Evolutionary conservation across 2,113 vertebrate genomes (phyloP), one percentile per base, ranked within the genome.

Genomic region (Falcunculus frontatus): DNA sequence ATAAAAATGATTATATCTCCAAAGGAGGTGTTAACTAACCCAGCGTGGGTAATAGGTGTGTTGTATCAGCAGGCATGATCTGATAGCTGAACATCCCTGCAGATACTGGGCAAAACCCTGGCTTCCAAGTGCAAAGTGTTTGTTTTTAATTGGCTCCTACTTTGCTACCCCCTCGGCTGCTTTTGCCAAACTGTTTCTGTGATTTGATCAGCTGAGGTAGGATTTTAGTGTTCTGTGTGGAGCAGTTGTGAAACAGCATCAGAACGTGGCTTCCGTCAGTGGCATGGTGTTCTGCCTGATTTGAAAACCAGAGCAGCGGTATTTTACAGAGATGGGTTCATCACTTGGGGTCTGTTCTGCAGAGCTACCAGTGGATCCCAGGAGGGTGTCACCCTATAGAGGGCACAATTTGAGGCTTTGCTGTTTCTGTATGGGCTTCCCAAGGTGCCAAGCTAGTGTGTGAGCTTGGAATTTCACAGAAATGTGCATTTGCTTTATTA

Each of bases 1-100:
- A 67, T 84, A 93, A 57, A 77, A 93, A 91, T 27, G 5, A 94
- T 92, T 95, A 7, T 35, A 59, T 91, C 89, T 84, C 86, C 63
- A 26, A 78, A 84, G 68, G 68, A 82, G 50, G 69, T 83, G 44
- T 84, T 75, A 39, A 39, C 11, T 84, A 67, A 91, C 53, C 50
- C 50, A 5, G 16, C 33, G 39, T 88, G 72, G 50, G 13, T 95
- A 93, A 97, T 93, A 72, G 73, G 62, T 85, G 3, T 78, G 35
- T 47, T 90, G 95, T 89, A 80, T 91, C 90, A 84, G 69, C 49
- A 91, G 55, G 33, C 57, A 32, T 84, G 83, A 81, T 67, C 75
- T 79, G 47, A 5, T 92, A 47, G 27, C 88, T 93, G 47, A 37
- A 25, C 6, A 4, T 89, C 95, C 72, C 37, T 94, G 52, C 84